Percentiles rank a stretch among this genome's conserved stretches.
Evolutionary conservation across 2,797 vertebrate genomes (phyloP).

Genomic region (Psittacula echo): DNA sequence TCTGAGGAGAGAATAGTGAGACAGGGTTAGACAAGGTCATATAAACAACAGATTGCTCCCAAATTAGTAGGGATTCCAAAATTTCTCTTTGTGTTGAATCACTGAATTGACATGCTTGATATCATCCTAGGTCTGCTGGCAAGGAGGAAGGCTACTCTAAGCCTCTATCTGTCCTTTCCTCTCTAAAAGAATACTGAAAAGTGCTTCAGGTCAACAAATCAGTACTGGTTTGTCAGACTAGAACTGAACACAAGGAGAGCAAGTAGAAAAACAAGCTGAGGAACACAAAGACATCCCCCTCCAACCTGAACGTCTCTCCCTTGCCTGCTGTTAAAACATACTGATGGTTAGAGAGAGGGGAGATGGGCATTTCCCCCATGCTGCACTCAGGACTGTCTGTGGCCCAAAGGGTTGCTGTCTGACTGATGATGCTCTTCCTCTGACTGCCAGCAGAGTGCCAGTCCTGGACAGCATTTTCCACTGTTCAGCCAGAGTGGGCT

Average conservation of each 20-base stretch:
- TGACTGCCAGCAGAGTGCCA: not conserved
- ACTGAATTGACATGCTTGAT: not conserved
- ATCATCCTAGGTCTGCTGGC: not conserved
- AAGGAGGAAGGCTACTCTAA: not conserved
- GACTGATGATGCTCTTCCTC: not conserved
- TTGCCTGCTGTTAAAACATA: not conserved
- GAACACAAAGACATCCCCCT: not conserved
- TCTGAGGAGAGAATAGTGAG: conserved; percentile 76
- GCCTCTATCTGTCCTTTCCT: not conserved
- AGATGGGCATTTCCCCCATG: not conserved
- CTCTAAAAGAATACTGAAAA: not conserved
- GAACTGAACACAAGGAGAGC: not conserved
- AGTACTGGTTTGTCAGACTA: not conserved
- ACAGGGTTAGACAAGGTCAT: not conserved
- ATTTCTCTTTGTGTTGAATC: not conserved
- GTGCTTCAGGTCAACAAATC: not conserved
- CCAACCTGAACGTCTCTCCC: not conserved
- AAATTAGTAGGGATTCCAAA: not conserved
- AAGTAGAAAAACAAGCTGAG: not conserved
- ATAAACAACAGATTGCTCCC: not conserved
- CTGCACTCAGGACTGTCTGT: rapidly evolving
- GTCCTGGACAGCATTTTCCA: not conserved
- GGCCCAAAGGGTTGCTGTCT: not conserved
- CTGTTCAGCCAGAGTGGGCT: not conserved
- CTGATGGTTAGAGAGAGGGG: not conserved